Percentiles rank a stretch among this genome's conserved stretches.
Conservation (phyloP, 1,140 invertebrate species). For the Laupala kohalensis region DNA sequence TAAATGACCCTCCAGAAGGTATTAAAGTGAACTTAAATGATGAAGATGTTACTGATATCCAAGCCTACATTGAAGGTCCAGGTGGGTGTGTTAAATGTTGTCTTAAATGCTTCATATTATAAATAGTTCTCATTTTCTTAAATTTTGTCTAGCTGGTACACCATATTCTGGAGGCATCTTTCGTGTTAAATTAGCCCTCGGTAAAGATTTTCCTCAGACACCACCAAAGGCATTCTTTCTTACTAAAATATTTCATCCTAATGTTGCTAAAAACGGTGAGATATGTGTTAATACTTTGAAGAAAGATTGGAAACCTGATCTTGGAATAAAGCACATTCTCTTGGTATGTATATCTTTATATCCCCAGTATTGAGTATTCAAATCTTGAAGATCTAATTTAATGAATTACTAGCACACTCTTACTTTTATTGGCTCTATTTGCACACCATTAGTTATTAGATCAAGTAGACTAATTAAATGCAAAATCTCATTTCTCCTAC, state of each 20-base stretch:
- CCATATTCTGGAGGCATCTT: constrained; percentile 76
- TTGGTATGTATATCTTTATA: constrained; percentile 44
- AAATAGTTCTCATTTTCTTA: constrained; percentile 16
- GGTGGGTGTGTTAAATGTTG: constrained; percentile 33
- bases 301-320: constrained; percentile 92
- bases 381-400: constrained; percentile 84
- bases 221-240: constrained; percentile 92
- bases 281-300: constrained; percentile 96
- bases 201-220: constrained; percentile 83
- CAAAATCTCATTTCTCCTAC: too few relatives aligned
- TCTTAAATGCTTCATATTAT: background rate
- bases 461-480: background rate
- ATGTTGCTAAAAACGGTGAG: constrained; percentile 87
- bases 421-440: too few relatives aligned
- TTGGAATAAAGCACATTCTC: constrained; percentile 91
- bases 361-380: constrained; percentile 28
- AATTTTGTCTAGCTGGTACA: constrained; percentile 65
- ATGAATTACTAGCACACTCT: too few relatives aligned
- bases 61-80: constrained; percentile 80
- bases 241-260: constrained; percentile 96
- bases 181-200: constrained; percentile 76
- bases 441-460: too few relatives aligned
- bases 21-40: constrained; percentile 79
- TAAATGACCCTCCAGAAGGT: constrained; percentile 68
- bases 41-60: constrained; percentile 83